These are phyloP conservation scores for Phylloscopus trochiloides DNA, from an alignment of 2,113 vertebrate genomes.

Conservation along the genomic window DNA sequence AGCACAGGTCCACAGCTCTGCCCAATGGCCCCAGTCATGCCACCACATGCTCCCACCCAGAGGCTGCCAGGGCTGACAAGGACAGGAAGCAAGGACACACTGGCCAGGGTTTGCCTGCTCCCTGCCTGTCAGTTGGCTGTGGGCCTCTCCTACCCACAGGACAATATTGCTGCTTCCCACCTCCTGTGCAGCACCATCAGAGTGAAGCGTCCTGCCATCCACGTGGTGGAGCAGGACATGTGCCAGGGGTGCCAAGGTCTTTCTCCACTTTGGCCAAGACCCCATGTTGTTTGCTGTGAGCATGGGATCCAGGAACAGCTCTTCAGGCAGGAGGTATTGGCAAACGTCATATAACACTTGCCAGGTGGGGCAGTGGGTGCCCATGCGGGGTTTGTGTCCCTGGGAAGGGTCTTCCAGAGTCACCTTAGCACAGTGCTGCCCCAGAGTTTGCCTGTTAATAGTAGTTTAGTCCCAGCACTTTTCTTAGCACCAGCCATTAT, in stretches of 20 bases:
- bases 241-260: background rate
- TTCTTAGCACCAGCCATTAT: constrained; percentile 38
- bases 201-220: background rate
- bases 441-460: background rate
- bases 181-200: background rate
- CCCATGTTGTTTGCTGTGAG: fast-evolving
- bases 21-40: background rate
- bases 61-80: background rate
- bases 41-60: background rate
- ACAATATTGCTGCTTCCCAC: background rate
- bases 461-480: background rate
- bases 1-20: background rate
- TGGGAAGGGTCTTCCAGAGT: background rate
- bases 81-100: too few relatives aligned
- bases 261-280: fast-evolving
- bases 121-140: background rate
- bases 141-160: background rate
- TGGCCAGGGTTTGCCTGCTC: background rate
- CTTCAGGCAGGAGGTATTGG: background rate
- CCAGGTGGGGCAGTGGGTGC: background rate
- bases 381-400: fast-evolving
- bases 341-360: background rate
- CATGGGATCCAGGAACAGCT: background rate
- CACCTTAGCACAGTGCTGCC: background rate
- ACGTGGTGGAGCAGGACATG: background rate